A percentile compares a stretch with the other conserved stretches of the same genome.
These are phyloP conservation scores for Malacosoma neustria DNA, from an alignment of 2,888 invertebrate genomes.

Conservation along the genomic window DNA sequence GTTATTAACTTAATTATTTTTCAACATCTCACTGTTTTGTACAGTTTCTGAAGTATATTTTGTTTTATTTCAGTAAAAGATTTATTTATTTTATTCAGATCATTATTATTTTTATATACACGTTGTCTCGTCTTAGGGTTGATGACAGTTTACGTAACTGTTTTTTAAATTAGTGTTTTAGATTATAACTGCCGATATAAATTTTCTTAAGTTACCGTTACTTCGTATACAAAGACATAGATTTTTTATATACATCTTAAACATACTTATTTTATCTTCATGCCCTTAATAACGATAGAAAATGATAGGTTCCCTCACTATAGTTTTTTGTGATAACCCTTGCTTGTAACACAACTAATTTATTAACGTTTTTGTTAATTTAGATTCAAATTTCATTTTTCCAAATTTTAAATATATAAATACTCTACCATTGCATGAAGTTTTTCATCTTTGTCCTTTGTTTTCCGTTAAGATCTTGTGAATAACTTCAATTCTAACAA, in stretches of 20 bases:
- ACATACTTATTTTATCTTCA: constrained; percentile 30
- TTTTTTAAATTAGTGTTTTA: constrained; percentile 38
- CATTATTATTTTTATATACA: constrained; percentile 41
- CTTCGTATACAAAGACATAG: constrained; percentile 57
- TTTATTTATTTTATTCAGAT: constrained; percentile 49
- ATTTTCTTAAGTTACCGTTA: constrained; percentile 62
- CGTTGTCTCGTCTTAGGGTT: constrained; percentile 47
- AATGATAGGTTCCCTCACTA: constrained; percentile 32
- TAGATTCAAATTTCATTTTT: constrained; percentile 24
- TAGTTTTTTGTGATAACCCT: constrained; percentile 66
- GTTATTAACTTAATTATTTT: constrained; percentile 46
- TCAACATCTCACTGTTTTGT: constrained; percentile 49
- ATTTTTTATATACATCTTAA: constrained; percentile 34
- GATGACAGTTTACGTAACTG: constrained; percentile 47
- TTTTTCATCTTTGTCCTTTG: constrained; percentile 25
- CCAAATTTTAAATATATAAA: constrained; percentile 1
- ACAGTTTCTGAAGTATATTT: constrained; percentile 60
- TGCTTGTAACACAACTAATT: constrained; percentile 74
- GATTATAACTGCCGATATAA: constrained; percentile 55
- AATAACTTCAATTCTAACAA: constrained; percentile 46
- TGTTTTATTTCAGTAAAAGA: constrained; percentile 53
- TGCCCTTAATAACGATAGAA: constrained; percentile 25
- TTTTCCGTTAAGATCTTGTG: constrained; percentile 38
- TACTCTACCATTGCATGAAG: constrained; percentile 31
- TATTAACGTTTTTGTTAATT: constrained; percentile 49